Evolutionary conservation across 2,797 vertebrate genomes (phyloP).

Genomic region (Linurgus olivaceus): DNA sequence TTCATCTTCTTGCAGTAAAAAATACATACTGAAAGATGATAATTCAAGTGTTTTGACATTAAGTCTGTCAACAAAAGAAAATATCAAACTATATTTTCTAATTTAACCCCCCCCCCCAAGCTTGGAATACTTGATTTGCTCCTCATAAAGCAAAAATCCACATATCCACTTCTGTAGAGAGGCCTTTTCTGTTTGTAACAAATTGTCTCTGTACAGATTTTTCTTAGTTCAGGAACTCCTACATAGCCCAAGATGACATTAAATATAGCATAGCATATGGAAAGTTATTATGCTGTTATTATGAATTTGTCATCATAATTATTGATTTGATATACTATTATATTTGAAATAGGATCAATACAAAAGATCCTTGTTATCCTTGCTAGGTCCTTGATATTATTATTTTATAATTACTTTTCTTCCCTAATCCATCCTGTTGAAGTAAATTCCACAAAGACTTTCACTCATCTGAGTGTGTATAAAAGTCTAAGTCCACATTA

Average conservation of each 20-base stretch:
- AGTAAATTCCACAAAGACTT: not conserved
- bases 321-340: not conserved
- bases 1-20: not conserved
- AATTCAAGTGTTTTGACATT: not conserved
- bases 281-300: not conserved
- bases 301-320: not conserved
- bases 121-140: not conserved
- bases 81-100: not conserved
- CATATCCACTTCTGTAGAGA: not conserved
- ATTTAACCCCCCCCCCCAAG: fast-evolving
- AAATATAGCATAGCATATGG: not conserved
- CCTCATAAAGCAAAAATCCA: not conserved
- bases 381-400: not conserved
- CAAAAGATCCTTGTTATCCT: not conserved
- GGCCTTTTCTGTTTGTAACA: not conserved
- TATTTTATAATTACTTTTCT: not conserved
- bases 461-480: not conserved
- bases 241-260: not conserved
- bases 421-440: not conserved
- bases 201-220: not conserved
- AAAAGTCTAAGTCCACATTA: not conserved
- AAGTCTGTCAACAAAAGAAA: not conserved
- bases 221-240: not conserved
- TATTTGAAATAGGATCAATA: not conserved
- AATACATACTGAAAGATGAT: not conserved